Base-by-base conservation (phyloP, 92 coral and sea anemone genomes). In the Porites divaricata region DNA sequence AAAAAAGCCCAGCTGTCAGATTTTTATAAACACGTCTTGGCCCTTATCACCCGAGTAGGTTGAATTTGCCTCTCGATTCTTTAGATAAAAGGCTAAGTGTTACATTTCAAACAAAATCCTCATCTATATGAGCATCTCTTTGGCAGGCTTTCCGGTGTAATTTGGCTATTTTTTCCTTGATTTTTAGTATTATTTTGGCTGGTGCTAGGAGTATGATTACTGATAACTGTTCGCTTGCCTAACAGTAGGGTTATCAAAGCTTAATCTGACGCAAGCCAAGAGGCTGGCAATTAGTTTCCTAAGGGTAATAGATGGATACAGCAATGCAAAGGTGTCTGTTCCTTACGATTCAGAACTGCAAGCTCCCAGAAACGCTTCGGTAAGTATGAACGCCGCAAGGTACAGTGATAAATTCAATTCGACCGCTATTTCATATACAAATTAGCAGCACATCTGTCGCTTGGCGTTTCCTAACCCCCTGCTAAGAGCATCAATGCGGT, bases 371-470 rank as follows among this genome's bases (percentile, higher is more conserved):
- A 69, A 9, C 67, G 45, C 35, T 21, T 12, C 72, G 76, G 20
- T 24, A n/a, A 52, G 41, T 20, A 41, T 57, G 3, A 61, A 19
- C 58, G 86, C 72, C 86, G 81, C 78, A 26, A 86, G 90, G 86
- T 53, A 62, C 35, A 57, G 12, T 24, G 67, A 63, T 77, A 77
- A 54, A 78, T 78, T 80, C 62, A 86, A 71, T 86, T 20, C 53
- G 63, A 54, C 59, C 59, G 87, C 86, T 83, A 78, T 58, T 91
- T 80, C 76, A 68, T 83, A 65, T 49, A 82, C 88, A 82, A 82
- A 87, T 89, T 76, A 89, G 78, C 79, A 58, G 86, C 88, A 88
- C 97, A 93, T 93, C 97, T 93, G 97, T 80, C 92, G 72, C 80
- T 84, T 88, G 79, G 88, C 78, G 91, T 81, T 82, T 76, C 77